Percentiles rank a stretch among this genome's conserved stretches.
phyloP scores from a whole-genome alignment of 2,113 vertebrate species.

The Prinia subflava region DNA sequence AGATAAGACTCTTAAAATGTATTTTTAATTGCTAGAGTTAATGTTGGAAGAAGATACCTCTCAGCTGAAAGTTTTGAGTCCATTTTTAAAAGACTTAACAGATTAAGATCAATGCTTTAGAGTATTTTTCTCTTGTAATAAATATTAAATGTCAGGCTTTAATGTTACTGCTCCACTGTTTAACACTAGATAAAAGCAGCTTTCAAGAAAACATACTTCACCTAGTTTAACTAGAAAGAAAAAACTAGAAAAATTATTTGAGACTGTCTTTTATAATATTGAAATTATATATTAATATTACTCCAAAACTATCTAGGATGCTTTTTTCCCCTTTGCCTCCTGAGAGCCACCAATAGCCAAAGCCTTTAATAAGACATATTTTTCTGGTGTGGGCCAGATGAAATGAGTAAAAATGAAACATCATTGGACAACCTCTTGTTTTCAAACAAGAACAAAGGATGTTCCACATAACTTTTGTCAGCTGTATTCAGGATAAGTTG shows the following conservation, averaged over 20 bases:
- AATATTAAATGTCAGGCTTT: neutral
- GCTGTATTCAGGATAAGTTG: neutral
- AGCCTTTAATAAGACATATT: neutral
- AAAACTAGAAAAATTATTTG: neutral
- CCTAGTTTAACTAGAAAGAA: neutral
- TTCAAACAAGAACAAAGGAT: neutral
- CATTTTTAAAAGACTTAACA: neutral
- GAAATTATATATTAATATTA: neutral
- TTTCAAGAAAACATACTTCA: neutral
- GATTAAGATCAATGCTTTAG: neutral
- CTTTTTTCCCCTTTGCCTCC: neutral
- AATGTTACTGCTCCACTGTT: neutral
- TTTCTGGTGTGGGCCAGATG: neutral
- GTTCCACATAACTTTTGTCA: neutral
- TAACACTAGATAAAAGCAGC: neutral
- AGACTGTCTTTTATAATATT: neutral
- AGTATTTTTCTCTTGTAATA: neutral
- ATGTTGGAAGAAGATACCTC: neutral
- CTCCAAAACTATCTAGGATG: neutral
- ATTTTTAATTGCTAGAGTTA: slow-evolving; percentile 34
- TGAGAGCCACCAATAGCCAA: neutral
- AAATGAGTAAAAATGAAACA: neutral
- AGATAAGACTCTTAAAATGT: slow-evolving; percentile 29
- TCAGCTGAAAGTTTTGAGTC: neutral
- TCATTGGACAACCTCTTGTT: neutral